phyloP scores from a whole-genome alignment of 2,113 vertebrate genomes.

The Acrocephalus arundinaceus region DNA sequence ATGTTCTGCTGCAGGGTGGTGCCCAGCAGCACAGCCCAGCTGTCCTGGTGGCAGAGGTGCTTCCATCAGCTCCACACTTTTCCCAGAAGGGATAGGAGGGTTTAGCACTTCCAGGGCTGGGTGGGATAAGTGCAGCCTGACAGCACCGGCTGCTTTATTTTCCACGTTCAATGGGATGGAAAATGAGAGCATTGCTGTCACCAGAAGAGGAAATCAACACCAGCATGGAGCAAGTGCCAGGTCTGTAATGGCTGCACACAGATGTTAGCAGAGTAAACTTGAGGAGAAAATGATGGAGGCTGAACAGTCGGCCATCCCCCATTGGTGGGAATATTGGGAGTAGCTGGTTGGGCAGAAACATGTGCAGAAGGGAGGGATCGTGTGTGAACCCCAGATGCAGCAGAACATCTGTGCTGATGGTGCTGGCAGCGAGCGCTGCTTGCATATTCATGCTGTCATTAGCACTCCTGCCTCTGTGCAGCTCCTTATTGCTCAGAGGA shows the following conservation, averaged over 20 bases:
- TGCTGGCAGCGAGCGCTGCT: conserved; percentile 20
- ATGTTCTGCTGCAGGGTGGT: rapidly evolving
- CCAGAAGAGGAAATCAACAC: neutral
- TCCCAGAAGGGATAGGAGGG: rapidly evolving
- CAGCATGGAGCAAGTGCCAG: neutral
- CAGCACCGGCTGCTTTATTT: neutral
- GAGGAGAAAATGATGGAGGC: conserved; percentile 43
- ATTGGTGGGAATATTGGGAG: conserved; percentile 11
- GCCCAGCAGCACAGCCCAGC: neutral
- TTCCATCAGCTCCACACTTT: neutral
- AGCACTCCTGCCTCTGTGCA: neutral
- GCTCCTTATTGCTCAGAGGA: neutral
- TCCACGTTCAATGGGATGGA: neutral
- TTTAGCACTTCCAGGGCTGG: neutral
- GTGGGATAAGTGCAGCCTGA: neutral
- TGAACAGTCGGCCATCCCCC: conserved; percentile 34
- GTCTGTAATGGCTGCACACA: conserved; percentile 54
- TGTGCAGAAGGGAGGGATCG: conserved; percentile 22
- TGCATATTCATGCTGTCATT: conserved; percentile 53
- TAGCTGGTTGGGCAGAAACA: conserved; percentile 36
- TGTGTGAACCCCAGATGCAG: conserved; percentile 52
- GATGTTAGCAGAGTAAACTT: conserved; percentile 58
- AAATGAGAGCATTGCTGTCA: neutral
- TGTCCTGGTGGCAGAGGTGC: neutral
- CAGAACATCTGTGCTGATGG: conserved; percentile 49